Evolutionary conservation across 2,797 vertebrate genomes (phyloP).

Genomic region (Brachymystax lenok): DNA sequence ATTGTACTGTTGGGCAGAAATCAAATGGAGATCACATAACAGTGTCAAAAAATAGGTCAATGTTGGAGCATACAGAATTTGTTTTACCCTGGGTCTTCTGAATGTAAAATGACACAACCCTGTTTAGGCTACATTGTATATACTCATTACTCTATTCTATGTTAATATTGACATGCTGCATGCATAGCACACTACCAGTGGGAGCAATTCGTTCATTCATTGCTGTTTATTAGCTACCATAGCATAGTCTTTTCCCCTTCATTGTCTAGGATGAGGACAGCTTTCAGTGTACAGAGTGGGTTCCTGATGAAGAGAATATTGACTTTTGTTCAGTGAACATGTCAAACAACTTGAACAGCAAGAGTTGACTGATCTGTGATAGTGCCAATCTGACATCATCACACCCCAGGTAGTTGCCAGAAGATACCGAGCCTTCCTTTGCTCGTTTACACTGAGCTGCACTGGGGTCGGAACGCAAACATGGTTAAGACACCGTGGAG

Average conservation of each 20-base stretch:
- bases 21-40: neutral
- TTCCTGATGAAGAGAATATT: conserved; percentile 64
- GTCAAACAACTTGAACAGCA: neutral
- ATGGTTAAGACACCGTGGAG: too few relatives aligned
- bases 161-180: neutral
- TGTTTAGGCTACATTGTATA: neutral
- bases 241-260: conserved; percentile 70
- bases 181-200: neutral
- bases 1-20: conserved; percentile 69
- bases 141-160: neutral
- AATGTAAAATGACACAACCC: conserved; percentile 11
- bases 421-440: too few relatives aligned
- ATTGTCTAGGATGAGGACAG: conserved; percentile 82
- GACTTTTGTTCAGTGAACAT: neutral
- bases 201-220: neutral
- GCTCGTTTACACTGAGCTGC: too few relatives aligned
- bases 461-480: too few relatives aligned
- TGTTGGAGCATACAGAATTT: neutral
- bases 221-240: conserved; percentile 66
- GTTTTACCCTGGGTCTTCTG: neutral
- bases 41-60: too few relatives aligned
- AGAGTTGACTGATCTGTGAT: too few relatives aligned
- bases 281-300: conserved; percentile 85
- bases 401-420: too few relatives aligned
- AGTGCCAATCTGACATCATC: too few relatives aligned